A percentile compares a stretch with the other conserved stretches of the same genome.
phyloP scores from a whole-genome alignment of 1,140 invertebrate species.

The Drosophila erecta region DNA sequence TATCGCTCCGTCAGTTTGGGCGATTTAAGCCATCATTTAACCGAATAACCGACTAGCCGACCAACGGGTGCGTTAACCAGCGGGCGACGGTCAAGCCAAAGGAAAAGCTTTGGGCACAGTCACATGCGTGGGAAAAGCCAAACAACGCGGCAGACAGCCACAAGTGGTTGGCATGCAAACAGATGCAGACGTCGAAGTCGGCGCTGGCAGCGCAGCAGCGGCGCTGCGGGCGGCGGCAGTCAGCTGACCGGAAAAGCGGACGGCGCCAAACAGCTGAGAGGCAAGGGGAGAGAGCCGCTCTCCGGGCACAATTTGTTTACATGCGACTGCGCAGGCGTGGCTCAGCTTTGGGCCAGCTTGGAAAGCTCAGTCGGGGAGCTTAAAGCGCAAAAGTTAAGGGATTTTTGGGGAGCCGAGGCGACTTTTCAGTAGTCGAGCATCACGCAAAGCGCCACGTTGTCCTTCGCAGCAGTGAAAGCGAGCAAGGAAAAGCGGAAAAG shows the following conservation, averaged over 20 bases:
- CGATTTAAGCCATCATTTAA: conserved; percentile 22
- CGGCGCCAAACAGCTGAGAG: conserved; percentile 50
- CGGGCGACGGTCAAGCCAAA: conserved; percentile 10
- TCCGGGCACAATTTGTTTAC: conserved; percentile 57
- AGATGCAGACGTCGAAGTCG: conserved; percentile 21
- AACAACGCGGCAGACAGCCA: conserved; percentile 35
- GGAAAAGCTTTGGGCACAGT: conserved; percentile 9
- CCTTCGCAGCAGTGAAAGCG: conserved; percentile 23
- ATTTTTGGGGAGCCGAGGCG: conserved; percentile 26
- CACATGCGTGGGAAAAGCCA: conserved; percentile 43
- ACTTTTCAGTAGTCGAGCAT: conserved; percentile 59
- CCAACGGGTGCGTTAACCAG: conserved; percentile 12
- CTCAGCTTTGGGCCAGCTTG: conserved; percentile 50
- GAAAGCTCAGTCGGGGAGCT: conserved; percentile 37
- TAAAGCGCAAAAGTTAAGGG: conserved; percentile 52
- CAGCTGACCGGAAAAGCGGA: conserved; percentile 45
- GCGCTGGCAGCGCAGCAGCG: neutral
- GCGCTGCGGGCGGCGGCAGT: conserved; percentile 4
- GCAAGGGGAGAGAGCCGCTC: conserved; percentile 19
- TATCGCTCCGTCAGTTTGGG: conserved; percentile 23
- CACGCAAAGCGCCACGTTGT: conserved; percentile 66
- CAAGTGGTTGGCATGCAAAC: conserved; percentile 59
- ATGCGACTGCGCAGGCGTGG: conserved; percentile 54
- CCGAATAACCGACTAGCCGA: neutral
- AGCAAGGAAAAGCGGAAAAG: conserved; percentile 5